Conservation (phyloP, 2,888 invertebrate genomes). For the Opisthograptis luteolata region DNA sequence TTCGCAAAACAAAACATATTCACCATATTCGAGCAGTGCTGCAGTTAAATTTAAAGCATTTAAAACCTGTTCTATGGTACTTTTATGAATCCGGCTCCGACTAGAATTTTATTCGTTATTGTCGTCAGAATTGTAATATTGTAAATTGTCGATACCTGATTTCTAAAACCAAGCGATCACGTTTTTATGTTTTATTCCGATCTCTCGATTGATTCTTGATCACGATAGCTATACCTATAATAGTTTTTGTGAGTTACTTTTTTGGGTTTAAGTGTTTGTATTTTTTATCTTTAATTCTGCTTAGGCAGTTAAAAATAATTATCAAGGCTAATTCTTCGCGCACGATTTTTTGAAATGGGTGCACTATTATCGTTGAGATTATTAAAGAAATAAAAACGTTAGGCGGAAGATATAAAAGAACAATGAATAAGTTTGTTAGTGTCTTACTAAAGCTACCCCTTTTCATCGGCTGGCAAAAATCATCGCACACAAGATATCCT, state of each 20-base stretch:
- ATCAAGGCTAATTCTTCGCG: slow-evolving; percentile 2
- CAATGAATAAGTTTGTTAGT: neutral
- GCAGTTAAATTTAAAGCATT: neutral
- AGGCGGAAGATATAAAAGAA: slow-evolving; percentile 10
- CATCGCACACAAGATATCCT: neutral
- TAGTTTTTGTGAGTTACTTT: slow-evolving; percentile 8
- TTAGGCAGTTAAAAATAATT: too few relatives aligned
- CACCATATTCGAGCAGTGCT: too few relatives aligned
- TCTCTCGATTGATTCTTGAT: slow-evolving; percentile 3
- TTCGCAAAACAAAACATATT: too few relatives aligned
- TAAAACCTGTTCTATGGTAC: slow-evolving; percentile 12
- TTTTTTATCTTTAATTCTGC: slow-evolving; percentile 2
- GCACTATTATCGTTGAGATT: too few relatives aligned
- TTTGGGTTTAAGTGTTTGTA: slow-evolving; percentile 1
- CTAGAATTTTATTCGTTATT: slow-evolving; percentile 39
- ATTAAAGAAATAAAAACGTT: neutral
- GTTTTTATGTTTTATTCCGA: slow-evolving; percentile 13
- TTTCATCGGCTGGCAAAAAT: neutral
- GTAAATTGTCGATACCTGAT: slow-evolving; percentile 32
- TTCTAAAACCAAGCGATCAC: slow-evolving; percentile 33
- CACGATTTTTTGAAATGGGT: slow-evolving; percentile 2
- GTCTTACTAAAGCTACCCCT: neutral
- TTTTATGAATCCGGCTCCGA: slow-evolving; percentile 42
- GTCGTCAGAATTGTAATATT: slow-evolving; percentile 33
- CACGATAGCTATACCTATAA: neutral